Conservation (phyloP, 64 coral and sea anemone species). For the Astreopora myriophthalma region DNA sequence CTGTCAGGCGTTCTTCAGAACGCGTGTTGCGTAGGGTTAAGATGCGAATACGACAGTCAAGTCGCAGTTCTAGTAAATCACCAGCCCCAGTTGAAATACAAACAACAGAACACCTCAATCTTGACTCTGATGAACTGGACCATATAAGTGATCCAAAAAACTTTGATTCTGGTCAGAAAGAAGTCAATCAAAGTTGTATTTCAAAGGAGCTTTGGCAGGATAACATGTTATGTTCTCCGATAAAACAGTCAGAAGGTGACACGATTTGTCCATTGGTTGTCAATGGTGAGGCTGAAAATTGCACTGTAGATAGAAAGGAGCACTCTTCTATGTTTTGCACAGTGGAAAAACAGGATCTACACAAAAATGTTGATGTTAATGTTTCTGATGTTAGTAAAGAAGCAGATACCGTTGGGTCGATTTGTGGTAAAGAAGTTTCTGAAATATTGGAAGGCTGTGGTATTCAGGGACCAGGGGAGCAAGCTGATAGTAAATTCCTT, state of each 20-base stretch:
- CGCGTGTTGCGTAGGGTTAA: background rate
- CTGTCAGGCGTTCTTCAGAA: background rate
- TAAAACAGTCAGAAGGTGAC: background rate
- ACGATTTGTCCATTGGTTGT: background rate
- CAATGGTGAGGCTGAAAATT: background rate
- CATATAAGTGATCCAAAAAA: background rate
- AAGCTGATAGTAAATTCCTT: background rate
- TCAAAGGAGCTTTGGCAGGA: background rate
- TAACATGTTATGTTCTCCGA: background rate
- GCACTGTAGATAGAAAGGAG: background rate
- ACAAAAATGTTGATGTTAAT: background rate
- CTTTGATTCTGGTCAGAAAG: background rate
- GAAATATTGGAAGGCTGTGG: background rate
- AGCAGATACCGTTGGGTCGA: background rate
- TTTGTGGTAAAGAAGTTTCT: constrained; percentile 29
- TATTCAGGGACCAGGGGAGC: background rate
- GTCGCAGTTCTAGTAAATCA: constrained; percentile 8
- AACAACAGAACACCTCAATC: background rate
- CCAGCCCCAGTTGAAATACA: background rate
- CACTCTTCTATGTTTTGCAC: background rate
- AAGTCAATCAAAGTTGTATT: background rate
- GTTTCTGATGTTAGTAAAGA: background rate
- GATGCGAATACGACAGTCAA: background rate
- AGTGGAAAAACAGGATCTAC: background rate
- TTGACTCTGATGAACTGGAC: constrained; percentile 20